Base-by-base conservation (phyloP, 2,797 vertebrate genomes). In the Amblyopsis hoosieri region DNA sequence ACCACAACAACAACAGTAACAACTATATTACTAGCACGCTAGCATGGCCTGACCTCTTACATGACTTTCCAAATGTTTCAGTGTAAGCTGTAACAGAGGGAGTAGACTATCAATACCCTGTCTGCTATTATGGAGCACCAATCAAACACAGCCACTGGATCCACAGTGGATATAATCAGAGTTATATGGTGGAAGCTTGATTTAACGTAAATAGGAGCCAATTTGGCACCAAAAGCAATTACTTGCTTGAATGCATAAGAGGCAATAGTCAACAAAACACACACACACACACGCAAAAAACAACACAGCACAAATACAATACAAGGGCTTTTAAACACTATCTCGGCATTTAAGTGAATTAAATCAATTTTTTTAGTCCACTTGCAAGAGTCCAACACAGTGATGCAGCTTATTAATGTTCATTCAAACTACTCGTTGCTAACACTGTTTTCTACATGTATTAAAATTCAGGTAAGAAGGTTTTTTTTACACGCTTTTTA, bases 331-430 rank as follows among this genome's bases (percentile, higher is more conserved):
- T 37, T 37, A 37, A 29, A 37, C 33, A 10, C 58, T 52, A 31
- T 14, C 53, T 68, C 29, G 37, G 53, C 49, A 49, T 6, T 23
- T 29, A 62, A 57, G 50, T 15, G 29, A 74, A 76, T 78, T 46
- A 79, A 67, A 69, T 9, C 42, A 52, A 12, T 45, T 57, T 69
- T 75, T 61, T 57, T 45, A 52, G 53, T 57, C 37, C 12, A 55
- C 12, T n/a, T 54, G 64, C 66, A 52, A 74, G 45, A 58, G 60
- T 31, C 55, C 67, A 69, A 67, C 45, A 8, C 60, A 15, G 57
- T 4, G 4, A 45, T 49, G 29, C 14, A 47, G 55, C 74, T 81
- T 48, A 48, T 11, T 48, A 48, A 48, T 48, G 11, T 12, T 48
- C 11, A 37, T 37, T 37, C 33, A 37, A 37, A 5, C 8, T 37